Evolutionary conservation across 30 jellyfish, hydroid and myxozoan genomes (phyloP).

Genomic region (Aurelia aurita): DNA sequence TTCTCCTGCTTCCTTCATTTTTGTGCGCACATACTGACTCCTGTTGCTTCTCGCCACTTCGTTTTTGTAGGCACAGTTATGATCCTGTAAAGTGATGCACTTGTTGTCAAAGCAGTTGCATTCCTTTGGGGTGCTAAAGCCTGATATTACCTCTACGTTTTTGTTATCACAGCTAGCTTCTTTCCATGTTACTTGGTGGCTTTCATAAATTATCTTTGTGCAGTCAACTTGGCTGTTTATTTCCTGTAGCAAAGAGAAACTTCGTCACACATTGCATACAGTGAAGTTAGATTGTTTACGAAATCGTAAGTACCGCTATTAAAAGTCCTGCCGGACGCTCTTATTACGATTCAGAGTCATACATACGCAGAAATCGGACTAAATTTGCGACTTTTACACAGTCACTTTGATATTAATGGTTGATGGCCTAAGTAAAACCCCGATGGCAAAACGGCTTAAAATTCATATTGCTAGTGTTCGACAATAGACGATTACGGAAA

Average conservation of each 20-base stretch:
- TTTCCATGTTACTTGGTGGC: slow-evolving; percentile 25
- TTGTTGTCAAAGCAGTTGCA: slow-evolving; percentile 33
- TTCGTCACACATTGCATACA: too few relatives aligned
- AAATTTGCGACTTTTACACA: too few relatives aligned
- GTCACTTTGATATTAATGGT: too few relatives aligned
- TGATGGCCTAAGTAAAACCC: too few relatives aligned
- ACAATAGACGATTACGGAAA: background rate
- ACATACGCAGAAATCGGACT: too few relatives aligned
- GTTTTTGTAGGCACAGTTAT: slow-evolving; percentile 25
- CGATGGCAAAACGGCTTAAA: too few relatives aligned
- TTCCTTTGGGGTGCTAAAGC: slow-evolving; percentile 49
- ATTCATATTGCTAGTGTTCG: too few relatives aligned
- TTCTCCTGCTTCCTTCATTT: slow-evolving; percentile 40
- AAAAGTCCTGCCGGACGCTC: too few relatives aligned
- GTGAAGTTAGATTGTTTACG: too few relatives aligned
- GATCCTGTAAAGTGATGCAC: slow-evolving; percentile 44
- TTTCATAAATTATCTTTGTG: slow-evolving; percentile 8
- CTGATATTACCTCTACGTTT: slow-evolving; percentile 31
- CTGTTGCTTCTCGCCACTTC: background rate
- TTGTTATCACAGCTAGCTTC: slow-evolving; percentile 43
- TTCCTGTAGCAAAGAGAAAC: slow-evolving; percentile 4
- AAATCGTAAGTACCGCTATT: too few relatives aligned
- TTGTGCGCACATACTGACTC: slow-evolving; percentile 6
- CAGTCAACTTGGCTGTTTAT: slow-evolving; percentile 52
- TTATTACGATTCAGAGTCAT: too few relatives aligned